These are phyloP conservation scores for Formica exsecta DNA, from an alignment of 1,140 invertebrate genomes.

Conservation along the genomic window DNA sequence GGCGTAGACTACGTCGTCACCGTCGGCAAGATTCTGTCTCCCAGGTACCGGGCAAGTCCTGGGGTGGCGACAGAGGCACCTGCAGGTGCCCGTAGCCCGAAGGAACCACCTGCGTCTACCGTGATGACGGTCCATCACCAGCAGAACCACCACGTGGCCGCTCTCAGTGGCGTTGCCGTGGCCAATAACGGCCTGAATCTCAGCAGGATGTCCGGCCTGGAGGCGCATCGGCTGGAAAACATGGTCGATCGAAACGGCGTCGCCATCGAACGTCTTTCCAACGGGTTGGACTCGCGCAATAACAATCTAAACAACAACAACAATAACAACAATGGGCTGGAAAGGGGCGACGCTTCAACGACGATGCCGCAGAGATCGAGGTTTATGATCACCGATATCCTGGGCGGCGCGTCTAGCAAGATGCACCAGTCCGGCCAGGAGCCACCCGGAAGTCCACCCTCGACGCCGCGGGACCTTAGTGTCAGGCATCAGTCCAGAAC, in stretches of 20 bases:
- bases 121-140: conserved; percentile 86
- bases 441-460: conserved; percentile 83
- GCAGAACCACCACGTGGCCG: conserved; percentile 85
- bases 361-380: conserved; percentile 89
- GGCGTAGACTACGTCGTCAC: conserved; percentile 62
- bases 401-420: conserved; percentile 87
- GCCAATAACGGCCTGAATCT: conserved; percentile 82
- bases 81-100: conserved; percentile 81
- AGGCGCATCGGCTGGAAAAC: conserved; percentile 81
- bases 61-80: conserved; percentile 83
- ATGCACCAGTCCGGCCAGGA: conserved; percentile 80
- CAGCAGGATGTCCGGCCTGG: conserved; percentile 82
- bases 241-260: conserved; percentile 78
- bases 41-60: conserved; percentile 83
- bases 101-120: conserved; percentile 76
- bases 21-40: conserved; percentile 85
- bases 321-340: conserved; percentile 61
- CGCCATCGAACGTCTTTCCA: conserved; percentile 78
- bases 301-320: conserved; percentile 65
- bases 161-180: conserved; percentile 83
- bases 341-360: conserved; percentile 81
- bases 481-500: conserved; percentile 81
- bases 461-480: conserved; percentile 84
- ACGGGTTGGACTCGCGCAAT: conserved; percentile 78
- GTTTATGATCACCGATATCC: conserved; percentile 93